Evolutionary conservation across 2,888 invertebrate species (phyloP).

Genomic region (Petrolisthes cinctipes): DNA sequence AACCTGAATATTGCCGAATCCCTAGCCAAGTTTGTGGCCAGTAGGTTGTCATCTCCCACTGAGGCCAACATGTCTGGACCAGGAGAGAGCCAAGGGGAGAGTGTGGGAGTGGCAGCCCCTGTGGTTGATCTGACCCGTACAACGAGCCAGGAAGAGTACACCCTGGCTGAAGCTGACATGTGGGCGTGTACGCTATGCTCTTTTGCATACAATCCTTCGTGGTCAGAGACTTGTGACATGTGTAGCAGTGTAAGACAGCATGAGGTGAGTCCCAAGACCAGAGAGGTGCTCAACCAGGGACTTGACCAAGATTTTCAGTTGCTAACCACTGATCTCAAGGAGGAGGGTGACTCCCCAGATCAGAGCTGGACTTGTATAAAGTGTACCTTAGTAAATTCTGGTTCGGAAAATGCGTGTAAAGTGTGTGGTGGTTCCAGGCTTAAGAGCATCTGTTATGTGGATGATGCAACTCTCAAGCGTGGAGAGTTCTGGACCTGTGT

Average conservation of each 20-base stretch:
- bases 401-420: conserved; percentile 61
- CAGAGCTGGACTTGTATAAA: conserved; percentile 64
- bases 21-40: conserved; percentile 54
- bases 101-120: conserved; percentile 13
- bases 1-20: conserved; percentile 56
- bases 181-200: conserved; percentile 63
- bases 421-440: conserved; percentile 63
- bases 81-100: conserved; percentile 25
- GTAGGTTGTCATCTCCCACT: conserved; percentile 43
- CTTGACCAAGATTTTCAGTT: conserved; percentile 64
- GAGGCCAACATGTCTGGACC: conserved; percentile 38
- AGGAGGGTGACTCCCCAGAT: conserved; percentile 60
- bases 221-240: conserved; percentile 64
- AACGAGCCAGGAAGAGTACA: conserved; percentile 47
- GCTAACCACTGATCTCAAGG: conserved; percentile 54
- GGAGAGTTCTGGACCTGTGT: conserved; percentile 78
- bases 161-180: conserved; percentile 60
- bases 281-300: conserved; percentile 60
- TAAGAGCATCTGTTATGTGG: conserved; percentile 63
- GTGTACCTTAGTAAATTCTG: conserved; percentile 63
- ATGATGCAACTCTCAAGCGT: conserved; percentile 63
- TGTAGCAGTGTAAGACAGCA: conserved; percentile 50
- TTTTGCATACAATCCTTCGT: conserved; percentile 64
- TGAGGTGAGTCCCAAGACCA: conserved; percentile 38
- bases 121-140: conserved; percentile 46